Evolutionary conservation across 2,888 invertebrate species (phyloP).

Genomic region (Sminthurinus aureus): DNA sequence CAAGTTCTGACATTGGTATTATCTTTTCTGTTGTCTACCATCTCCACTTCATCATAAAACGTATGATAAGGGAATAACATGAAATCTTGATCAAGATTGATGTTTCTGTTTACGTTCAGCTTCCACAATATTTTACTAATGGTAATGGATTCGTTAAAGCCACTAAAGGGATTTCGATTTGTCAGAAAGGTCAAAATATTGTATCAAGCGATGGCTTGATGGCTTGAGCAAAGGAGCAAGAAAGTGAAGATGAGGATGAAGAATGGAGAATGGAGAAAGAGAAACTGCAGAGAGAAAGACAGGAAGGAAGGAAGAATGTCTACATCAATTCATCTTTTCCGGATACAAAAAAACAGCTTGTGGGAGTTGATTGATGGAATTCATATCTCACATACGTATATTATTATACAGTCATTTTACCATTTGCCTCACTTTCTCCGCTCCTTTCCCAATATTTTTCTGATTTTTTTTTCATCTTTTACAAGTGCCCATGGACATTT

Average conservation of each 20-base stretch:
- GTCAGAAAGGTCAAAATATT: slow-evolving; percentile 24
- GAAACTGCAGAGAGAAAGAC: too few relatives aligned
- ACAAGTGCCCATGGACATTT: too few relatives aligned
- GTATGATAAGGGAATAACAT: slow-evolving; percentile 23
- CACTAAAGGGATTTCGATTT: slow-evolving; percentile 39
- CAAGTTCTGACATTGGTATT: slow-evolving; percentile 27
- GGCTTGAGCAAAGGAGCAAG: too few relatives aligned
- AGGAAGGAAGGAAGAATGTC: slow-evolving; percentile 21
- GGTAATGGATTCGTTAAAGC: slow-evolving; percentile 27
- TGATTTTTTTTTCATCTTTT: neutral
- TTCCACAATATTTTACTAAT: slow-evolving; percentile 30
- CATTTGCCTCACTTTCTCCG: neutral
- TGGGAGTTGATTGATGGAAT: slow-evolving; percentile 17
- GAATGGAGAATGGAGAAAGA: too few relatives aligned
- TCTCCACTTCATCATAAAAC: slow-evolving; percentile 33
- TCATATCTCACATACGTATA: neutral
- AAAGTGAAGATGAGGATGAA: slow-evolving; percentile 7
- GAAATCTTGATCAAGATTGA: slow-evolving; percentile 45
- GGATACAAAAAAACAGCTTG: slow-evolving; percentile 9
- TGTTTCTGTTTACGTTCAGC: slow-evolving; percentile 45
- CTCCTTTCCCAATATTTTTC: neutral
- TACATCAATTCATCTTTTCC: slow-evolving; percentile 29
- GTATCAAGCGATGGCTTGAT: neutral
- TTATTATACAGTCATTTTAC: neutral
- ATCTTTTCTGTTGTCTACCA: slow-evolving; percentile 26